Conservation (phyloP, 2,797 vertebrate species). For the Picus viridis region DNA sequence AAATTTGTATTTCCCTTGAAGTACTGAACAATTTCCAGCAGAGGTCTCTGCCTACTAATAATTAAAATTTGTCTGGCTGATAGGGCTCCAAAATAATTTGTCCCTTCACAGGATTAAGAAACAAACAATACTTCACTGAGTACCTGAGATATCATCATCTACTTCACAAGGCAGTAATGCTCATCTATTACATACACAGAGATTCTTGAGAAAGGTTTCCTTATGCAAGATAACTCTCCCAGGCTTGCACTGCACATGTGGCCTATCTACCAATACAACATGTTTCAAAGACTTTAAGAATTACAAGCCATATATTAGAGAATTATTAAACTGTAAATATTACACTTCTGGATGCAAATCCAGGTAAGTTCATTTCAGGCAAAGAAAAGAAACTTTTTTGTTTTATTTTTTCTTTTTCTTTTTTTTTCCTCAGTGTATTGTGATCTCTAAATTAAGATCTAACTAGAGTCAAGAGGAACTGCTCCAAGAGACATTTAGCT, state of each 20-base stretch:
- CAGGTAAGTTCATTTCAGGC: neutral
- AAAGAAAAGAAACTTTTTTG: neutral
- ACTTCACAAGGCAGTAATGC: neutral
- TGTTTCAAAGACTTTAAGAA: neutral
- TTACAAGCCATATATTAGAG: neutral
- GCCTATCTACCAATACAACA: neutral
- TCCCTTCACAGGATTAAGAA: neutral
- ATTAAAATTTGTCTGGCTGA: neutral
- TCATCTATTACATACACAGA: neutral
- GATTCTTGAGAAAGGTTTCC: neutral
- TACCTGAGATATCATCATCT: neutral
- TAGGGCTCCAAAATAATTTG: neutral
- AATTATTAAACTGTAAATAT: constrained; percentile 13
- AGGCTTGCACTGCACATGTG: neutral
- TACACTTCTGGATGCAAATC: neutral
- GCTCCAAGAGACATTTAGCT: neutral
- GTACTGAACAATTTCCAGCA: constrained; percentile 56
- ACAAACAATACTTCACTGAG: neutral
- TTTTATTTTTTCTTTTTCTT: neutral
- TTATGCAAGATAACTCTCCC: neutral
- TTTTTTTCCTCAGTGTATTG: neutral
- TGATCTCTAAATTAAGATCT: neutral
- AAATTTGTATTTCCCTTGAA: constrained; percentile 15
- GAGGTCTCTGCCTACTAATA: constrained; percentile 71
- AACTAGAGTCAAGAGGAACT: neutral